Evolutionary conservation across 2,888 invertebrate genomes (phyloP).

Genomic region (Lycophotia porphyrea): DNA sequence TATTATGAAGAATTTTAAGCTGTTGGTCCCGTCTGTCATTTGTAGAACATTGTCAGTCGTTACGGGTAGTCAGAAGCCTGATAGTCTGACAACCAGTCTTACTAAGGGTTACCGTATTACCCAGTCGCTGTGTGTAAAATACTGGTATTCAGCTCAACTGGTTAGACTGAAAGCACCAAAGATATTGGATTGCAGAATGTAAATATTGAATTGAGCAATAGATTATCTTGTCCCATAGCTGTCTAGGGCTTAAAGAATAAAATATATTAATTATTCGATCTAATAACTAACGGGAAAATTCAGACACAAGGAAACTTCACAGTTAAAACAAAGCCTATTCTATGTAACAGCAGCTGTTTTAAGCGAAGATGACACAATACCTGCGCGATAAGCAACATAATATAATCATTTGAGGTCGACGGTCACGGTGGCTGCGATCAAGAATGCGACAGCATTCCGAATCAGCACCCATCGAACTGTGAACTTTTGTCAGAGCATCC

Average conservation of each 20-base stretch:
- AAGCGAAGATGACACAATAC: conserved; percentile 55
- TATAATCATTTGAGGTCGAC: conserved; percentile 65
- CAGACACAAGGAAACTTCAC: conserved; percentile 49
- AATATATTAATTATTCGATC: conserved; percentile 3
- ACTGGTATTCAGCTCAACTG: background rate
- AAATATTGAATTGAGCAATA: background rate
- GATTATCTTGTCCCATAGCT: background rate
- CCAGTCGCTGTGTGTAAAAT: background rate
- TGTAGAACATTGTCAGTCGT: background rate
- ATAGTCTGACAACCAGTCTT: background rate
- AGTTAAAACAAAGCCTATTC: conserved; percentile 49
- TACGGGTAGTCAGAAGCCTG: background rate
- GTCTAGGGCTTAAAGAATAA: background rate
- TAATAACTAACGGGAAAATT: conserved; percentile 40
- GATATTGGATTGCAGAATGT: background rate
- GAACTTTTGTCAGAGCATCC: conserved; percentile 55
- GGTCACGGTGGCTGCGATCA: conserved; percentile 70
- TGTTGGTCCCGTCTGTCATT: background rate
- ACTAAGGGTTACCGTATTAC: background rate
- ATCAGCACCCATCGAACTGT: conserved; percentile 69
- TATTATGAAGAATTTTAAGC: background rate
- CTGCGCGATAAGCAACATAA: conserved; percentile 50
- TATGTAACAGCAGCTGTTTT: conserved; percentile 51
- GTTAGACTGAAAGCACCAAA: background rate
- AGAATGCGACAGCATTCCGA: conserved; percentile 70